A percentile compares a stretch with the other conserved stretches of the same genome.
These are phyloP conservation scores for Rhagologus leucostigma DNA, from an alignment of 2,113 vertebrate species.

Conservation along the genomic window DNA sequence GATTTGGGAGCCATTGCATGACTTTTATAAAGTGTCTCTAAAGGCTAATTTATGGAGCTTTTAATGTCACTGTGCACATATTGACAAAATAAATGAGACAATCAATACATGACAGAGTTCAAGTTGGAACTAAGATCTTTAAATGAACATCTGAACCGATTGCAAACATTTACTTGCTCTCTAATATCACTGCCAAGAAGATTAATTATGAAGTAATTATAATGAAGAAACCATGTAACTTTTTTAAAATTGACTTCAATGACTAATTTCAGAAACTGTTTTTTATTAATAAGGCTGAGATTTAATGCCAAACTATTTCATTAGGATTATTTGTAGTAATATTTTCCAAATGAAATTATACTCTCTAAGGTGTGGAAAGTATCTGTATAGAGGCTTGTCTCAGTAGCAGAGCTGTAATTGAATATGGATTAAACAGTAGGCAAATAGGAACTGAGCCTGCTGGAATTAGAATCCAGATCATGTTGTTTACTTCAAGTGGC, in stretches of 20 bases:
- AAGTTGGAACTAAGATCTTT: neutral
- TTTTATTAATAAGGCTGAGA: neutral
- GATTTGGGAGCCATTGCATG: neutral
- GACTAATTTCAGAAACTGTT: neutral
- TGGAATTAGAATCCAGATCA: neutral
- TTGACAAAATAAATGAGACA: conserved; percentile 18
- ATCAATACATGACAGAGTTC: neutral
- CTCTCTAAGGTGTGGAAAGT: neutral
- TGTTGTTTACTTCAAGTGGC: neutral
- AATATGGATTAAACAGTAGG: neutral
- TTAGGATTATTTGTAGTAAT: neutral
- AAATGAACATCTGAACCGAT: neutral
- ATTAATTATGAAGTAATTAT: conserved; percentile 19
- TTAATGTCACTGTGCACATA: neutral
- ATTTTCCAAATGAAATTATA: neutral
- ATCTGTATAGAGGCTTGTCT: neutral
- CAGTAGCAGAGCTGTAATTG: neutral
- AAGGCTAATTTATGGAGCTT: neutral
- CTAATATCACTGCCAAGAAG: neutral
- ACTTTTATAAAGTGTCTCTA: neutral
- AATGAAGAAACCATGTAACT: neutral
- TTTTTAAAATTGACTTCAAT: neutral
- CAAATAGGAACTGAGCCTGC: neutral
- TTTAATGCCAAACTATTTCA: neutral
- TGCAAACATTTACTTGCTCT: neutral